Evolutionary conservation across 2,113 vertebrate genomes (phyloP).

Genomic region (Paratilapia polleni): DNA sequence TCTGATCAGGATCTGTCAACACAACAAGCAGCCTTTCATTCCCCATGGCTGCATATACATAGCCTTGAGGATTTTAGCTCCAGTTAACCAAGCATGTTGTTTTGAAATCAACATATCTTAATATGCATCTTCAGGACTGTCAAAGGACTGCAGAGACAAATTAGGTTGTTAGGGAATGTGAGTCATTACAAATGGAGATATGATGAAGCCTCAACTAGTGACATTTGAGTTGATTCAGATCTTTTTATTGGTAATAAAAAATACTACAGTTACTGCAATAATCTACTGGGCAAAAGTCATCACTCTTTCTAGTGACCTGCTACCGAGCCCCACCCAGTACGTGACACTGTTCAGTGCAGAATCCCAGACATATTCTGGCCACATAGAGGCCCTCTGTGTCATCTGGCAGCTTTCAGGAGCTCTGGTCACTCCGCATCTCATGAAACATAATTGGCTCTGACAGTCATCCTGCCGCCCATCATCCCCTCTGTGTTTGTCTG

Average conservation of each 20-base stretch:
- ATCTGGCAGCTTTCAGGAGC: conserved; percentile 51
- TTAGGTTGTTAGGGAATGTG: not conserved
- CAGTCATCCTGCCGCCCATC: conserved; percentile 52
- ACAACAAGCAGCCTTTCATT: conserved; percentile 26
- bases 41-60: not conserved
- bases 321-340: not conserved
- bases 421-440: conserved; percentile 60
- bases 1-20: conserved; percentile 18
- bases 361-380: not conserved
- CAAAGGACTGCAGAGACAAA: conserved; percentile 9
- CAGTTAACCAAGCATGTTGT: conserved; percentile 3
- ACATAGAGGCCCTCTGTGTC: conserved; percentile 13
- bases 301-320: not conserved
- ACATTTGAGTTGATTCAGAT: not conserved
- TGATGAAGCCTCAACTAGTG: not conserved
- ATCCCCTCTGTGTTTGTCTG: conserved; percentile 12
- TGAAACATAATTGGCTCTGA: conserved; percentile 72
- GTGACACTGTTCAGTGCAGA: not conserved
- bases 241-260: not conserved
- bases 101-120: conserved; percentile 30
- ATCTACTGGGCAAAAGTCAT: not conserved
- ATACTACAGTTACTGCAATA: not conserved
- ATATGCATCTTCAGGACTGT: conserved; percentile 16
- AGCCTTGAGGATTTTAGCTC: conserved; percentile 17
- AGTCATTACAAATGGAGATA: not conserved